Conservation (phyloP, 2,888 invertebrate genomes). For the Harmothoe impar region DNA sequence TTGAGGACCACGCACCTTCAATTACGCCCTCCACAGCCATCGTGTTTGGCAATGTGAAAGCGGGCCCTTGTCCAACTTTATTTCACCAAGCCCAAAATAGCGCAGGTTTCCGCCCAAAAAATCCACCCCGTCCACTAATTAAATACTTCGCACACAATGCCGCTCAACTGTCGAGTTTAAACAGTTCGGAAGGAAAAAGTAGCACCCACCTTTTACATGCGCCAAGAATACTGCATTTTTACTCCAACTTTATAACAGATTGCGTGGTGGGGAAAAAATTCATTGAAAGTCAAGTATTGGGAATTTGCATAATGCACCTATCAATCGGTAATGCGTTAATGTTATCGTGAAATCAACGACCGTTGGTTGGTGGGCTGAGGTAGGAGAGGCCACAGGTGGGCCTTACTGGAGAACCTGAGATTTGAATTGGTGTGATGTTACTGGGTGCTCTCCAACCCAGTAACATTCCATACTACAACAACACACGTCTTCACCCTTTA, state of each 20-base stretch:
- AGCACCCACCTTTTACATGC: neutral
- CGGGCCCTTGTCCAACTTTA: neutral
- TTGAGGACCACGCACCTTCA: slow-evolving; percentile 24
- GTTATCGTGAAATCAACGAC: neutral
- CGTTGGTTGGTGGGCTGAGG: neutral
- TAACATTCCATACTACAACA: too few species aligned
- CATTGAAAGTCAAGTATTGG: slow-evolving; percentile 17
- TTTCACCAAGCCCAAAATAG: slow-evolving; percentile 7
- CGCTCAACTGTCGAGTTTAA: slow-evolving; percentile 7
- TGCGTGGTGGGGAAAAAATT: neutral
- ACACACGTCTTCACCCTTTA: too few species aligned
- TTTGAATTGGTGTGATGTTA: too few species aligned
- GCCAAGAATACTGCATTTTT: neutral
- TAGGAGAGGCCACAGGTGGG: too few species aligned
- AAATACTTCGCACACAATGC: slow-evolving; percentile 10
- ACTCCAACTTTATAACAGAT: neutral
- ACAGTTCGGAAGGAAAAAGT: neutral
- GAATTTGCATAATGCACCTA: slow-evolving; percentile 11
- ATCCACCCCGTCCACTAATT: neutral
- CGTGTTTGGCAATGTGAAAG: neutral
- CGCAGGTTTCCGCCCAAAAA: slow-evolving; percentile 18
- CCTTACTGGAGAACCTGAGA: too few species aligned
- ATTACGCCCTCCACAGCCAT: neutral
- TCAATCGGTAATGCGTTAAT: slow-evolving; percentile 14
- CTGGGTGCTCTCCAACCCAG: too few species aligned